Base-by-base conservation (phyloP, 1,140 invertebrate species). In the Pteromalus puparum region DNA sequence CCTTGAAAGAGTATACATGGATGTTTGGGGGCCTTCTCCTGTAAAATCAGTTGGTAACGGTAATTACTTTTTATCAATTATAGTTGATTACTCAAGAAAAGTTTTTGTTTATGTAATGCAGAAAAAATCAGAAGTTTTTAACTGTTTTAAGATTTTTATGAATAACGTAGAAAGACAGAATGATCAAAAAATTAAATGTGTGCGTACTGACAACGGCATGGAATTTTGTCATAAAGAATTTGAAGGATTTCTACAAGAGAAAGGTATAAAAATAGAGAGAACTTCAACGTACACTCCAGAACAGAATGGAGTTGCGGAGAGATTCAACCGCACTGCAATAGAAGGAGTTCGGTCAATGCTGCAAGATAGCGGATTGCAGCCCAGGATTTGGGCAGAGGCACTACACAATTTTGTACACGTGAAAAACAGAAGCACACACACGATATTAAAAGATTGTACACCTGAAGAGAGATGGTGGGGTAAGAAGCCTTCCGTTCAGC, bases 391-490 rank as follows among this genome's bases (percentile, higher is more conserved):
- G 67, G 67, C 24, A 28, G 67, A 70, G 28, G 67, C 67, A 0
- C 15, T 70, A n/a, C 67, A 28, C 28, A 30, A 12, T 28, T 70
- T 70, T n/a, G 67, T 70, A 4, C 67, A 70, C 9, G 67, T 73
- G 6, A 73, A 73, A 73, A 73, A 76, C 13, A 76, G 42, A 48
- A 30, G 91, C 18, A 18, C 18, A 24, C 68, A 80, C 21, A 74
- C 9, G 3, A 12, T 74, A 0, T 48, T 82, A 26, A 28, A 18
- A 75, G 42, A 82, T 15, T 28, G 24, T 34, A 85, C 77, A 53
- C 75, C 83, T 42, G 65, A 78, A 13, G 72, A 85, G 28, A 74
- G 15, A 67, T 85, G 77, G 83, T 80, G 38, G n/a, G 83, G 83
- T n/a, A 48, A 80, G 24, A 81, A 85, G 26, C 77, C 83, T 15